Conservation (phyloP, 1,140 invertebrate genomes). For the Drosophila melanogaster region DNA sequence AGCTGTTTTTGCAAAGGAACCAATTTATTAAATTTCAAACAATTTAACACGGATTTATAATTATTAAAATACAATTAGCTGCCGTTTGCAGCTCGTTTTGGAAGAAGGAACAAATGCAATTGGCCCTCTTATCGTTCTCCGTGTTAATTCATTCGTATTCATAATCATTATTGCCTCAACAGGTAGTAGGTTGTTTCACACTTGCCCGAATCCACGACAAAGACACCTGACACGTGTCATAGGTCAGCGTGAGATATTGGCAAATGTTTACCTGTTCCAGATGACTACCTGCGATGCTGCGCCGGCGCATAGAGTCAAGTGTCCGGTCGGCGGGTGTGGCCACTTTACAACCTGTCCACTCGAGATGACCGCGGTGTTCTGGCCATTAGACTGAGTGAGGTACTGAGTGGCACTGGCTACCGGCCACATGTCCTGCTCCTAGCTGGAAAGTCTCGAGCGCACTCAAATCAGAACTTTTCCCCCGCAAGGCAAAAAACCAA, state of each 20-base stretch:
- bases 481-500: constrained; percentile 61
- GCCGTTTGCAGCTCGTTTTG: neutral
- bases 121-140: neutral
- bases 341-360: constrained; percentile 72
- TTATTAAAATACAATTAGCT: no score
- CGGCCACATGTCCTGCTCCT: constrained; percentile 61
- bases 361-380: constrained; percentile 64
- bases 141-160: neutral
- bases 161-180: constrained; percentile 4
- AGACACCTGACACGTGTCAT: constrained; percentile 64
- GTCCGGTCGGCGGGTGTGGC: constrained; percentile 48
- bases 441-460: constrained; percentile 22
- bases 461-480: constrained; percentile 27
- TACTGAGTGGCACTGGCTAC: constrained; percentile 46
- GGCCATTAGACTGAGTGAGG: constrained; percentile 24
- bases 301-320: constrained; percentile 80
- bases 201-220: constrained; percentile 7
- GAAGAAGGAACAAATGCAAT: no score
- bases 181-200: constrained; percentile 42
- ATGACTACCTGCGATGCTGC: constrained; percentile 63
- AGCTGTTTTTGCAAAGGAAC: no score
- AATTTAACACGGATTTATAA: no score
- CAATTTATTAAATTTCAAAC: no score
- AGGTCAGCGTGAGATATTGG: constrained; percentile 56
- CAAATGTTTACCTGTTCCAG: constrained; percentile 75